phyloP scores from a whole-genome alignment of 1,140 invertebrate species.

The Bombus terrestris region DNA sequence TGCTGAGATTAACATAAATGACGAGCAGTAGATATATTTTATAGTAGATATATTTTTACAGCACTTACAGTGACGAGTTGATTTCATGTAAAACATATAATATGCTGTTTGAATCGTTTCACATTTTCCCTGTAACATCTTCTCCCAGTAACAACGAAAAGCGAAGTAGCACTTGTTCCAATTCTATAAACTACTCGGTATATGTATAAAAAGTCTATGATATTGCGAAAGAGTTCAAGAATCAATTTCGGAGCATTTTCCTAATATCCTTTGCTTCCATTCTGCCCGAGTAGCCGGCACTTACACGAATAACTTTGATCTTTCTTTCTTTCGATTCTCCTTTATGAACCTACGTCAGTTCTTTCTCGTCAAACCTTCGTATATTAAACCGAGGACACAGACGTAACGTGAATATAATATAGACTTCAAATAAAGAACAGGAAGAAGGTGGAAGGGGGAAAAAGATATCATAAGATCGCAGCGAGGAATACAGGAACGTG shows the following conservation, averaged over 20 bases:
- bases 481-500: neutral
- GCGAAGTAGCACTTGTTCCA: neutral
- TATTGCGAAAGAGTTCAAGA: neutral
- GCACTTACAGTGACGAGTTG: neutral
- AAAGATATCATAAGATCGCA: neutral
- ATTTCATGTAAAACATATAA: neutral
- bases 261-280: neutral
- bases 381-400: conserved; percentile 15
- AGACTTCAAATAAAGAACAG: neutral
- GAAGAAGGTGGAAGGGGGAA: neutral
- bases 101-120: neutral
- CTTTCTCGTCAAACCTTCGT: neutral
- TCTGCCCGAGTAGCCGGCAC: neutral
- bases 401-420: neutral
- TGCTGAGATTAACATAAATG: no score
- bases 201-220: neutral
- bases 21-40: neutral
- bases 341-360: conserved; percentile 1
- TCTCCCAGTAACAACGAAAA: neutral
- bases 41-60: neutral
- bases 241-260: neutral
- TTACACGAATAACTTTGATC: conserved; percentile 22
- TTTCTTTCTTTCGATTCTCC: neutral
- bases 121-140: neutral
- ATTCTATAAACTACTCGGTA: neutral